Conservation (phyloP, 2,797 vertebrate species). For the Gambelia wislizenii region DNA sequence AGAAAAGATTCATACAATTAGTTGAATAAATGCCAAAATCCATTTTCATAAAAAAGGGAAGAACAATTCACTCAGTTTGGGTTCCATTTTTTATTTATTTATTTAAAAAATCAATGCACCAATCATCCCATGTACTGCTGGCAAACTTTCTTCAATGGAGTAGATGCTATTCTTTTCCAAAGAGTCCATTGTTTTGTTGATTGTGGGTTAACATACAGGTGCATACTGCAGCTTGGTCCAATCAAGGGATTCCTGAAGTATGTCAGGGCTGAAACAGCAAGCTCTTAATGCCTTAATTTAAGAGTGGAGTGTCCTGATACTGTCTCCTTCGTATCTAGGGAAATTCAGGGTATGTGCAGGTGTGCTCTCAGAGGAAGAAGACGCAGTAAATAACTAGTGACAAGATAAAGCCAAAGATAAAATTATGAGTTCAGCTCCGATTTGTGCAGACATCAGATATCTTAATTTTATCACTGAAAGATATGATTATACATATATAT, state of each 20-base stretch:
- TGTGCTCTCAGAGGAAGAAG: constrained; percentile 48
- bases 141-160: background rate
- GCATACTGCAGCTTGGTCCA: constrained; percentile 21
- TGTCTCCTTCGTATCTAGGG: constrained; percentile 30
- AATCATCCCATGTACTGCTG: background rate
- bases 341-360: constrained; percentile 43
- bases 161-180: constrained; percentile 21
- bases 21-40: too few species aligned
- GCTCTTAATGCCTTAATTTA: constrained; percentile 33
- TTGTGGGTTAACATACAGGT: constrained; percentile 4
- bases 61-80: background rate
- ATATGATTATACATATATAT: constrained; percentile 22
- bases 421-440: constrained; percentile 57
- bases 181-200: constrained; percentile 19
- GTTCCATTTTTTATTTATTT: background rate
- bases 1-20: background rate
- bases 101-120: background rate
- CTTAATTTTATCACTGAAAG: constrained; percentile 62
- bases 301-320: constrained; percentile 33
- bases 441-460: constrained; percentile 57
- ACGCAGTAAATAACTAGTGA: constrained; percentile 52
- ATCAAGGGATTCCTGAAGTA: constrained; percentile 6
- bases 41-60: too few species aligned
- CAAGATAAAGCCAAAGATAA: constrained; percentile 60
- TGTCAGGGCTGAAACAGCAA: constrained; percentile 33